Evolutionary conservation across 1,140 invertebrate species (phyloP).

Genomic region (Araneus ventricosus): DNA sequence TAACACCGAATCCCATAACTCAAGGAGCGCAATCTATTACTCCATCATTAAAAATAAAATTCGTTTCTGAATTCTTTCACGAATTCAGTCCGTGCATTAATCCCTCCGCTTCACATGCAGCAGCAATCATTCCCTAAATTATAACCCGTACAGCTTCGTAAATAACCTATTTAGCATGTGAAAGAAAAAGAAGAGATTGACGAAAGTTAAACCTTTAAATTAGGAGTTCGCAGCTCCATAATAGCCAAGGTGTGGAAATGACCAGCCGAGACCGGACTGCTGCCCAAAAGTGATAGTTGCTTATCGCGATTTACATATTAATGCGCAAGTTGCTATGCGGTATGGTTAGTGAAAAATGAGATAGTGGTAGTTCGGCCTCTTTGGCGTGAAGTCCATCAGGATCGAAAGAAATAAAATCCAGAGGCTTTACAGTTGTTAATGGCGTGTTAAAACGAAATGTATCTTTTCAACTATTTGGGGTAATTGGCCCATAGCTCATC

Average conservation of each 20-base stretch:
- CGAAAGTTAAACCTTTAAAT: slow-evolving; percentile 6
- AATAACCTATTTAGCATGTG: slow-evolving; percentile 4
- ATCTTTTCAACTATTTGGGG: not conserved
- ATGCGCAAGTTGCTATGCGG: not conserved
- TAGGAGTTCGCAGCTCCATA: not conserved
- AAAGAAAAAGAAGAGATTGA: not conserved
- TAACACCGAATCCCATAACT: not conserved
- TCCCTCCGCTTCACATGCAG: not conserved
- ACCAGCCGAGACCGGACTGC: not conserved
- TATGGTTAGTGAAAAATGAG: not conserved
- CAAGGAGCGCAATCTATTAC: not conserved
- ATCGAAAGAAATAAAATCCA: not conserved
- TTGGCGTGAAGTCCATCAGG: not conserved
- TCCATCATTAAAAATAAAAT: not conserved
- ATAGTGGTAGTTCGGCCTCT: not conserved
- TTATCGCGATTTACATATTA: slow-evolving; percentile 6
- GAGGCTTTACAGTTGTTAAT: not conserved
- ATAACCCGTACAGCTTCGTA: not conserved
- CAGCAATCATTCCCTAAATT: slow-evolving; percentile 22
- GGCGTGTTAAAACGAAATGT: not conserved
- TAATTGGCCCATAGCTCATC: not conserved
- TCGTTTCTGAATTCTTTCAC: not conserved
- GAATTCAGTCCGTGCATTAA: not conserved
- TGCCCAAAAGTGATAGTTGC: slow-evolving; percentile 11
- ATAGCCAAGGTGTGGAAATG: slow-evolving; percentile 17